Conservation (phyloP, 2,113 vertebrate species). For the Psilopogon haemacephalus region DNA sequence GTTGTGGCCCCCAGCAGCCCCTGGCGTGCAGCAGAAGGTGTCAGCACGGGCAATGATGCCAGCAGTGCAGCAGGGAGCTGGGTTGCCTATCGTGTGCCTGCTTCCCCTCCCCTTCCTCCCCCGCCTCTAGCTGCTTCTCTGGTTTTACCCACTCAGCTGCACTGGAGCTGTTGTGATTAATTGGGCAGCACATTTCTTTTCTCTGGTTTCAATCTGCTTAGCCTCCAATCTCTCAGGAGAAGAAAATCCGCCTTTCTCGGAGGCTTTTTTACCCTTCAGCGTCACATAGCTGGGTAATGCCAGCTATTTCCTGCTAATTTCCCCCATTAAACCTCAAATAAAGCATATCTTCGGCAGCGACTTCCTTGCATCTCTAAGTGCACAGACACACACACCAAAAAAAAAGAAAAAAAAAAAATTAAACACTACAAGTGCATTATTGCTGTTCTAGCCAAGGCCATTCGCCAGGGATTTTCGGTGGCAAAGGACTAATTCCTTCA, state of each 20-base stretch:
- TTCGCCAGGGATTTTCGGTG: constrained; percentile 2
- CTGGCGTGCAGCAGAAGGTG: accelerated
- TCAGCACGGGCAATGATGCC: not conserved
- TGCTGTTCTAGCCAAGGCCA: constrained; percentile 14
- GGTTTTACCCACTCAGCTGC: not conserved
- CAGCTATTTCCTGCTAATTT: constrained; percentile 69
- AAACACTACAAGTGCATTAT: constrained; percentile 44
- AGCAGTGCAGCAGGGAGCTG: not conserved
- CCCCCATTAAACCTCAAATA: constrained; percentile 66
- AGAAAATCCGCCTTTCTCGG: constrained; percentile 57
- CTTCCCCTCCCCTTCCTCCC: too few species aligned
- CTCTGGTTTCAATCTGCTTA: constrained; percentile 65
- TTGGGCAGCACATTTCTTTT: constrained; percentile 32
- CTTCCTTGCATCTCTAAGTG: constrained; percentile 52
- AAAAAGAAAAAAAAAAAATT: too few species aligned
- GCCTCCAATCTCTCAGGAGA: constrained; percentile 46
- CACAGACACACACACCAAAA: too few species aligned
- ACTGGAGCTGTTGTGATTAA: constrained; percentile 29
- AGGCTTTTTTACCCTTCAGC: constrained; percentile 60
- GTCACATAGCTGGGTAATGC: constrained; percentile 48
- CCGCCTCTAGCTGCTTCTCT: not conserved
- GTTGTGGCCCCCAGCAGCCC: not conserved
- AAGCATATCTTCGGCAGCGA: constrained; percentile 46
- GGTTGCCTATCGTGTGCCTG: not conserved
- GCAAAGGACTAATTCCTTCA: constrained; percentile 60